Conservation (phyloP, 2,797 vertebrate species). For the Dipus sagitta region DNA sequence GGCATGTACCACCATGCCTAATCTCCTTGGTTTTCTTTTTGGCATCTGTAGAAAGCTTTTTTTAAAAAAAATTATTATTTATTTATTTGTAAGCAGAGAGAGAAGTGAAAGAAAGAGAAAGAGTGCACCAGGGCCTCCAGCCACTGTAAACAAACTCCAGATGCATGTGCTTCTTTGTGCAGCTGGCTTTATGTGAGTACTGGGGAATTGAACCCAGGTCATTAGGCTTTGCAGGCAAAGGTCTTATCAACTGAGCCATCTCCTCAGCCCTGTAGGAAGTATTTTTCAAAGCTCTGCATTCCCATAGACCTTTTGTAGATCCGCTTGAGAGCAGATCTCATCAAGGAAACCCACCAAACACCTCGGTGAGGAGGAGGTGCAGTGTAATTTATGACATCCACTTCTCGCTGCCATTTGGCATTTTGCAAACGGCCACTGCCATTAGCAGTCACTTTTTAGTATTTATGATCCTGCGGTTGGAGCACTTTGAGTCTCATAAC, state of each 20-base stretch:
- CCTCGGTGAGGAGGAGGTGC: constrained; percentile 56
- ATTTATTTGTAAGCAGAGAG: too few species aligned
- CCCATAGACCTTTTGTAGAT: constrained; percentile 80
- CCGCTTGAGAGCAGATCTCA: constrained; percentile 77
- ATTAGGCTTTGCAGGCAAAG: too few species aligned
- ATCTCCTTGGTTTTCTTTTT: constrained; percentile 61
- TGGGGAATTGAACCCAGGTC: too few species aligned
- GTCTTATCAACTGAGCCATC: too few species aligned
- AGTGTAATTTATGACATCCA: constrained; percentile 52
- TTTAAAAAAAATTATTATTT: constrained; percentile 39
- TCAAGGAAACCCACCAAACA: constrained; percentile 78
- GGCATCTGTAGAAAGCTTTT: constrained; percentile 59
- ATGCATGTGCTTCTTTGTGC: too few species aligned
- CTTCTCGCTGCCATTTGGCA: constrained; percentile 70
- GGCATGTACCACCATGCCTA: background rate
- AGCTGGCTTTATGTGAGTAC: too few species aligned
- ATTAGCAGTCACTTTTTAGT: constrained; percentile 72
- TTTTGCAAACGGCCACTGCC: constrained; percentile 74
- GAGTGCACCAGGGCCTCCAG: too few species aligned
- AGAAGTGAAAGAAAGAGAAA: too few species aligned
- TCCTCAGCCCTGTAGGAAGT: background rate
- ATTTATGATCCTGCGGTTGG: constrained; percentile 76
- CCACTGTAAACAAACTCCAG: too few species aligned
- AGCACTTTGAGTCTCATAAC: constrained; percentile 78
- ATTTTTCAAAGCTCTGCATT: constrained; percentile 73